Evolutionary conservation across 2,113 vertebrate genomes (phyloP).

Genomic region (Tapirus terrestris): DNA sequence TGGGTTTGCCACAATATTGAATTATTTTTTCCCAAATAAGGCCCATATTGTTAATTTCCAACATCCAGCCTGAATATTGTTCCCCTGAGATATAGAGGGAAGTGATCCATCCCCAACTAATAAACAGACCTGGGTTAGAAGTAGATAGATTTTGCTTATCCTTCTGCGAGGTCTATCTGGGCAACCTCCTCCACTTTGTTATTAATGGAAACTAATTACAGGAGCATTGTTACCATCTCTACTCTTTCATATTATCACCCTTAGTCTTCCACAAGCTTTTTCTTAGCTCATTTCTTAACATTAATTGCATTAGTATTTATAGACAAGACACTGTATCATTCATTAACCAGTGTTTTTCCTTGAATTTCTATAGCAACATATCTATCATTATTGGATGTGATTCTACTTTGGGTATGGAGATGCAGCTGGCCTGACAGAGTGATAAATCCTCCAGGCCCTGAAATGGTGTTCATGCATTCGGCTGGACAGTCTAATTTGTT

Average conservation of each 20-base stretch:
- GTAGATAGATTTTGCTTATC: background rate
- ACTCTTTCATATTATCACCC: background rate
- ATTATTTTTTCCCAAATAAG: background rate
- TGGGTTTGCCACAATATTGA: background rate
- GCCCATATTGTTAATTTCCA: background rate
- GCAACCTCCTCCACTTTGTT: background rate
- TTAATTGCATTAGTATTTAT: background rate
- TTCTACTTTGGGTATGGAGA: background rate
- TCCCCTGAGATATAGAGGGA: background rate
- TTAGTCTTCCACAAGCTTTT: background rate
- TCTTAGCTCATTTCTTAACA: background rate
- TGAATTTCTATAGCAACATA: background rate
- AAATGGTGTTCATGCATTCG: constrained; percentile 10
- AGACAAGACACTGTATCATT: background rate
- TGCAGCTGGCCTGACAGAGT: background rate
- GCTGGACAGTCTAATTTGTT: background rate
- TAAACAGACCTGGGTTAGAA: background rate
- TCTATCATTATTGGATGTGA: background rate
- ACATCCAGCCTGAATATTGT: background rate
- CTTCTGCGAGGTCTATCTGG: background rate
- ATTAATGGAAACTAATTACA: constrained; percentile 11
- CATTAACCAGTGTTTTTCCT: background rate
- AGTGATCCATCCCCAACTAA: background rate
- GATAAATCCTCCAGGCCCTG: background rate
- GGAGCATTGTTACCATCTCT: background rate